Evolutionary conservation across 2,888 invertebrate species (phyloP), one percentile per base, ranked within the genome.

Genomic region (Axea sp.): DNA sequence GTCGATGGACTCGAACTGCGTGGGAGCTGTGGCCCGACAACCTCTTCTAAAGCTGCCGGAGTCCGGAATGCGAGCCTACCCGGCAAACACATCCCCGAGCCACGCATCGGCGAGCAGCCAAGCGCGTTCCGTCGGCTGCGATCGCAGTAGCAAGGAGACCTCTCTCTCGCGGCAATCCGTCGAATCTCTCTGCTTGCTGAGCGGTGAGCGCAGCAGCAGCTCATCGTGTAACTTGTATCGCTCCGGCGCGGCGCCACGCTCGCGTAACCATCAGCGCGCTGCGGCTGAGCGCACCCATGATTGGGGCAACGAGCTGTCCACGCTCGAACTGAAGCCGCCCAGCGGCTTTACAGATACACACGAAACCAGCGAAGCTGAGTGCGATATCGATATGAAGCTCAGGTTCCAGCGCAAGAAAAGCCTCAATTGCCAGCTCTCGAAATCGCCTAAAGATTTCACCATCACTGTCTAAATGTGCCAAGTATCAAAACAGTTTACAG

Each of bases 291-390:
- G 81, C 47, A 74, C 78, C 53, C 83, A 81, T 31, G 83, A 84
- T 47, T 86, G 85, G 84, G 83, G 83, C 78, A 84, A 77, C 80
- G 87, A 84, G 76, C 77, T 86, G 59, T 85, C 86, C 39, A 84
- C 86, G 9, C 79, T 86, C 59, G 86, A 86, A 72, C 87, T 89
- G 59, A 89, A 89, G 69, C 89, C 90, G 47, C 89, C 90, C 74
- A 88, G 88, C 68, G 89, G 89, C 75, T 88, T 86, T 73, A 86
- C 81, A 65, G 87, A 86, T 68, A 79, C 83, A 19, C 83, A 84
- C 78, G 86, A 87, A 73, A 84, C 83, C 51, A 87, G 86, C 79
- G 86, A 87, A 74, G 86, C 87, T 57, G 87, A 87, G 71, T 86
- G 87, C 79, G 87, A 87, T 77, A 85, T 87, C 78, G 86, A 87